Conservation (phyloP, 2,113 vertebrate species). For the Sus scrofa region T2T-Sscrofa CM000827.6:44037501-44038000, state of each 20-base stretch:
- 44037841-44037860: neutral
- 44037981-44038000: neutral
- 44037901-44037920: neutral
- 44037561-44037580: neutral
- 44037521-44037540: neutral
- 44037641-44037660: neutral
- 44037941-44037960: neutral
- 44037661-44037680: neutral
- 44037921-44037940: neutral
- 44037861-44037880: neutral
- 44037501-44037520: neutral
- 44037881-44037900: neutral
- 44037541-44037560: neutral
- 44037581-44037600: neutral
- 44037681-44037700: neutral
- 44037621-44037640: slow-evolving; percentile 9
- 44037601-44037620: neutral
- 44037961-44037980: neutral
- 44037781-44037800: neutral
- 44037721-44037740: neutral
- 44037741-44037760: neutral
- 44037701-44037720: neutral
- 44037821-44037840: neutral
- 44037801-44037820: neutral
- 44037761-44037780: neutral